Base-by-base conservation (phyloP, 30 jellyfish, hydroid and myxozoan genomes). In the Nemopilema nomurai region DNA sequence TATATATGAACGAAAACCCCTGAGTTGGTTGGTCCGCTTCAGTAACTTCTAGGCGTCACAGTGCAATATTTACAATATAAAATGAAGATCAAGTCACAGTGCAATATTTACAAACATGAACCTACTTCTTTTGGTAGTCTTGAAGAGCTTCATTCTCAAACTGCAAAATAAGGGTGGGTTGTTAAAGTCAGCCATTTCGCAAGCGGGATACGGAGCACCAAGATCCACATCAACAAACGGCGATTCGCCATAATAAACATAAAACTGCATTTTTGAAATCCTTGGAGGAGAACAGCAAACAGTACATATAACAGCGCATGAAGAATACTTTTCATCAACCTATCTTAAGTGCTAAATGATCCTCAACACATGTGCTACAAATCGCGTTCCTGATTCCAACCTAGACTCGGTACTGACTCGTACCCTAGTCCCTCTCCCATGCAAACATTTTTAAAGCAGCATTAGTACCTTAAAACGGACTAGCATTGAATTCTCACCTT, bases 101-200 rank as follows among this genome's bases (percentile, higher is more conserved):
- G 24, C n/a, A 63, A 16, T n/a, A 17, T 3, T 23, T 23, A 19
- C 23, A 4, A 16, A 19, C 70, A 57, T 22, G n/a, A n/a, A n/a
- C 83, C 19, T 57, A 77, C 87, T 65, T 77, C 62, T 77, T 77
- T 77, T 77, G 68, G 18, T 31, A 77, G 18, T 77, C 87, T 62
- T 57, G 87, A 1, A 17, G 22, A n/a, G 19, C 18, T 1, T 77
- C 87, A 77, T 62, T 77, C 30, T 77, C 87, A 27, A 28, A 0
- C 87, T 77, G 31, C 51, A 51, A 52, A 4, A 13, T 16, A 76
- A 16, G n/a, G n/a, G n/a, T n/a, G n/a, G n/a, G n/a, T n/a, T n/a
- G n/a, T n/a, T 19, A 53, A 53, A 22, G 68, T 22, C n/a, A n/a
- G n/a, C n/a, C n/a, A n/a, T n/a, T n/a, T n/a, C n/a, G n/a, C n/a